Percentiles rank a stretch among this genome's conserved stretches.
Conservation (phyloP, 35 echinoderm and acorn worm species). For the Heliocidaris tuberculata region DNA sequence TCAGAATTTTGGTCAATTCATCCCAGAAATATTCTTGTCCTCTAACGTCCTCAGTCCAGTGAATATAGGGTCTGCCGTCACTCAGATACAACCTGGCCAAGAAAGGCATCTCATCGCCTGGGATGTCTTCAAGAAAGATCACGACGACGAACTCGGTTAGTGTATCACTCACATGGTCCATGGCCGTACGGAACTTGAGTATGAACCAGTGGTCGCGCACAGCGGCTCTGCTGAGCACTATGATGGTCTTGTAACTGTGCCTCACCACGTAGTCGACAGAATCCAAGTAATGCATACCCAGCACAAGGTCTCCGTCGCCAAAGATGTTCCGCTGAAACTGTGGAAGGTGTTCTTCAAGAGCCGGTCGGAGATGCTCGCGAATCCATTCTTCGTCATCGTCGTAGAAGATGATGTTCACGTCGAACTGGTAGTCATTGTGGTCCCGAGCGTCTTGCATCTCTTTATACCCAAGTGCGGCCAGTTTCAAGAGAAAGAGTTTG, state of each 20-base stretch:
- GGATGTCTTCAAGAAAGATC: not conserved
- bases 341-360: not conserved
- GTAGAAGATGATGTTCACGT: not conserved
- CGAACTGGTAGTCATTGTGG: not conserved
- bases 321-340: not conserved
- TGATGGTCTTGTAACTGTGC: not conserved
- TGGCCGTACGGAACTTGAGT: not conserved
- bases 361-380: not conserved
- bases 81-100: not conserved
- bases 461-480: not conserved
- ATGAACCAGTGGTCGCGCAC: not conserved
- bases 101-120: not conserved
- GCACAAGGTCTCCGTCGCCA: not conserved
- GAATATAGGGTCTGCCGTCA: not conserved
- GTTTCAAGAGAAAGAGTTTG: not conserved
- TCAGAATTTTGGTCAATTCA: not conserved
- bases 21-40: not conserved
- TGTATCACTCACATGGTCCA: not conserved
- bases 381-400: constrained; percentile 21
- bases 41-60: not conserved
- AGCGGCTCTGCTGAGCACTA: not conserved
- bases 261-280: not conserved
- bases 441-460: not conserved
- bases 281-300: not conserved
- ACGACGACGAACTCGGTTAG: not conserved